Evolutionary conservation across 2,888 invertebrate genomes (phyloP).

Genomic region (Macrophya annulata): DNA sequence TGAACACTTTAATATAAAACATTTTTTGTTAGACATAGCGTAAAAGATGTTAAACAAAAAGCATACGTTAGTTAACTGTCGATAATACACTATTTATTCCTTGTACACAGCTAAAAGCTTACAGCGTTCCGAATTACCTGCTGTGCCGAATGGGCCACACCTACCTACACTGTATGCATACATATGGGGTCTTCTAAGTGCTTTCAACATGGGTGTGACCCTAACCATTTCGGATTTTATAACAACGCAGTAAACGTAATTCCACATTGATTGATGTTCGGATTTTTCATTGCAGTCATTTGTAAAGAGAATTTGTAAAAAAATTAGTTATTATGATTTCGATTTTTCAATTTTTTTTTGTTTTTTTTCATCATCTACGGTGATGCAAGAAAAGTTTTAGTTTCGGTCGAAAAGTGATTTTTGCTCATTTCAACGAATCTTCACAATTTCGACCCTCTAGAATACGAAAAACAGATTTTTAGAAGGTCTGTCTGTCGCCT

Average conservation of each 20-base stretch:
- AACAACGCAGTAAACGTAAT: not conserved
- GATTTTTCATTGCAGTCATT: not conserved
- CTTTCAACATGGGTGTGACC: not conserved
- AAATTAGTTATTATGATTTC: too few species aligned
- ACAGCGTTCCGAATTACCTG: not conserved
- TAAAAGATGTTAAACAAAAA: not conserved
- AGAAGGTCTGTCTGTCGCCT: too few species aligned
- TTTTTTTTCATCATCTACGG: too few species aligned
- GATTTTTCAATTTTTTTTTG: too few species aligned
- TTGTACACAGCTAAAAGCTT: not conserved
- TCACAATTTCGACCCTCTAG: too few species aligned
- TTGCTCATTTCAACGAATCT: too few species aligned
- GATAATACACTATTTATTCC: constrained; percentile 13
- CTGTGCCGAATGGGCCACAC: not conserved
- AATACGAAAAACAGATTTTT: too few species aligned
- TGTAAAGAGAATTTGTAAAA: not conserved
- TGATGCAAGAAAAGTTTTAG: too few species aligned
- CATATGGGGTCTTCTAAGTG: constrained; percentile 10
- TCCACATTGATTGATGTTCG: not conserved
- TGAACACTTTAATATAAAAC: not conserved
- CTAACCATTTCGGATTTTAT: not conserved
- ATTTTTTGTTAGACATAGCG: not conserved
- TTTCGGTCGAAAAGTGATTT: too few species aligned
- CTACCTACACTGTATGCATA: not conserved
- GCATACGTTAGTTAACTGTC: not conserved